Percentiles rank a stretch among this genome's conserved stretches.
phyloP scores from a whole-genome alignment of 2,797 vertebrate genomes.

The Potorous gilbertii region DNA sequence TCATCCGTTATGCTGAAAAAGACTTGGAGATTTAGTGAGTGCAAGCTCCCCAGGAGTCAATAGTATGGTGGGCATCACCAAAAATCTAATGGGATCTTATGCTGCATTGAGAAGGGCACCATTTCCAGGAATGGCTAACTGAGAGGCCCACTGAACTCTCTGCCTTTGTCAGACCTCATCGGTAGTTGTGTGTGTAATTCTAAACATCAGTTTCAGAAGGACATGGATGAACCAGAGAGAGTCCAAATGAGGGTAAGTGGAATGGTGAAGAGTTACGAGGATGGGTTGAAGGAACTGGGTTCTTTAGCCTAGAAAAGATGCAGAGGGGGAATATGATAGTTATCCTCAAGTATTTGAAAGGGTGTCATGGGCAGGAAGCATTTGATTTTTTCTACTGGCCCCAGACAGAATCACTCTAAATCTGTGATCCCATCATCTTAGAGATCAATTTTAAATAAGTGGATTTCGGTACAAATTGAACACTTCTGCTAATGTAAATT shows the following conservation, averaged over 20 bases:
- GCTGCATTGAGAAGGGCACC: too few relatives aligned
- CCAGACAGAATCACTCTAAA: not conserved
- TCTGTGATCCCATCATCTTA: not conserved
- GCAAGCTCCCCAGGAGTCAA: too few relatives aligned
- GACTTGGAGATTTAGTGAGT: too few relatives aligned
- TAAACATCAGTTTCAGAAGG: not conserved
- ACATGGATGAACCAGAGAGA: not conserved
- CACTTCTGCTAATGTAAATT: not conserved
- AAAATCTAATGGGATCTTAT: not conserved
- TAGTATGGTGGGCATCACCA: too few relatives aligned
- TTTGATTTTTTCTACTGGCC: too few relatives aligned
- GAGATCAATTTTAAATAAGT: not conserved
- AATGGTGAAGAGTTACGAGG: not conserved
- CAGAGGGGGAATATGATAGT: too few relatives aligned
- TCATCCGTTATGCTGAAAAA: not conserved
- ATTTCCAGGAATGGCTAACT: too few relatives aligned
- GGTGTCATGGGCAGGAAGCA: too few relatives aligned
- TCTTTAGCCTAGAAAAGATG: not conserved
- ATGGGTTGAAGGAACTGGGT: not conserved
- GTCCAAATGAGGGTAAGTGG: not conserved
- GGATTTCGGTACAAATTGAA: not conserved
- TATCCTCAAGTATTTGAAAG: too few relatives aligned
- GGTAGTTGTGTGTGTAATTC: not conserved
- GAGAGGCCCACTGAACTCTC: not conserved
- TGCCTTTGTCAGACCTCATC: not conserved